These are phyloP conservation scores for Oxyteleia sp. DNA, from an alignment of 2,888 invertebrate species.

Conservation along the genomic window DNA sequence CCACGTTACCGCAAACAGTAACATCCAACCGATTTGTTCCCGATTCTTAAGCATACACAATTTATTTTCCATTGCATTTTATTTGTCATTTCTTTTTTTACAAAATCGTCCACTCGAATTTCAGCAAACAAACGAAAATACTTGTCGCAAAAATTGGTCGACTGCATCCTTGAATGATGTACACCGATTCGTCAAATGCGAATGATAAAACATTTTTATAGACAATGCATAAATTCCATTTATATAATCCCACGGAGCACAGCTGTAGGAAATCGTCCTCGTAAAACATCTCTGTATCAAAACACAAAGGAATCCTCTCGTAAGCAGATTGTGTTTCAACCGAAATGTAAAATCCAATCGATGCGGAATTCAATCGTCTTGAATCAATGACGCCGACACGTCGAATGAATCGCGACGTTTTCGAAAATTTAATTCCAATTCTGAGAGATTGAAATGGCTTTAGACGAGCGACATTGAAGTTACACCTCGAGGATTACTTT, in stretches of 20 bases:
- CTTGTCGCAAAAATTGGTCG: too few species aligned
- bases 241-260: constrained; percentile 24
- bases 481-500: constrained; percentile 46
- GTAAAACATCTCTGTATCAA: constrained; percentile 26
- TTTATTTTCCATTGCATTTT: too few species aligned
- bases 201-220: constrained; percentile 14
- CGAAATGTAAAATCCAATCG: constrained; percentile 46
- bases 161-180: too few species aligned
- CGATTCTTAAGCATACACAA: too few species aligned
- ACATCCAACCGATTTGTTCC: too few species aligned
- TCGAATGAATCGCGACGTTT: constrained; percentile 29
- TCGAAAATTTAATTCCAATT: constrained; percentile 55
- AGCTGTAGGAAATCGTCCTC: constrained; percentile 22
- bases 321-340: constrained; percentile 40
- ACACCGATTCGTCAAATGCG: too few species aligned
- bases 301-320: constrained; percentile 28
- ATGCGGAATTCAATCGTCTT: constrained; percentile 34
- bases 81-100: too few species aligned
- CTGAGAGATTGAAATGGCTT: constrained; percentile 22
- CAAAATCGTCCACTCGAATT: too few species aligned
- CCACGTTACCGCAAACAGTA: too few species aligned
- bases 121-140: too few species aligned
- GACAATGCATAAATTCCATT: constrained; percentile 12
- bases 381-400: constrained; percentile 23
- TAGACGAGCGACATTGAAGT: constrained; percentile 20